Percentiles rank a stretch among this genome's conserved stretches.
These are phyloP conservation scores for Eutrigla gurnardus DNA, from an alignment of 2,797 vertebrate genomes.

Conservation along the genomic window DNA sequence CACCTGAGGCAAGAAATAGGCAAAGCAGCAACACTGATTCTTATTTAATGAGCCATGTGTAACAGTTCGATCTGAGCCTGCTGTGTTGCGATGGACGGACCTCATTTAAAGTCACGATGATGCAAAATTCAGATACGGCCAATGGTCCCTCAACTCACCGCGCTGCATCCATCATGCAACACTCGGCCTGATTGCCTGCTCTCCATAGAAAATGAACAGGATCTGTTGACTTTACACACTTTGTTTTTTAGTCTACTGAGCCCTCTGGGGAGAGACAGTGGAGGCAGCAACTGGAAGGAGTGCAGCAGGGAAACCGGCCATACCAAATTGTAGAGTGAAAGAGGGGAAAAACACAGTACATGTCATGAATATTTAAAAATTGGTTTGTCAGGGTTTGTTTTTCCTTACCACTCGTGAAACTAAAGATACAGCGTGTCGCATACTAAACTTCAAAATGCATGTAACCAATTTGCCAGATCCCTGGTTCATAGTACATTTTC, in stretches of 20 bases:
- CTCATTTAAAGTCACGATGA: no score
- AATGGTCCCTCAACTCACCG: background rate
- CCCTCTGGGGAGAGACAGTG: conserved; percentile 2
- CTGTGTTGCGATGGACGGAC: no score
- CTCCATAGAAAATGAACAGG: background rate
- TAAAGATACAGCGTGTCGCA: conserved; percentile 10
- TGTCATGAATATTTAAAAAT: conserved; percentile 32
- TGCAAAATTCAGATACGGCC: background rate
- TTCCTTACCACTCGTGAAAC: conserved; percentile 7
- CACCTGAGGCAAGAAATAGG: background rate
- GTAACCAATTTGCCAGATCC: conserved; percentile 43
- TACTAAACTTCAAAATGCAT: conserved; percentile 43
- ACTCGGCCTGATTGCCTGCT: background rate
- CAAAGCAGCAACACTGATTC: background rate
- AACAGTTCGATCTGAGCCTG: background rate
- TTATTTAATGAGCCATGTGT: background rate
- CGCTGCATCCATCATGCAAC: background rate
- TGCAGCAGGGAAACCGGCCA: conserved; percentile 1
- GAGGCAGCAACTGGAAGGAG: background rate
- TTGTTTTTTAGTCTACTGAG: background rate
- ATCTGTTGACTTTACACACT: background rate
- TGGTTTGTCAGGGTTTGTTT: conserved; percentile 12
- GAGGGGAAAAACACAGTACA: background rate
- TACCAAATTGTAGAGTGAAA: background rate
- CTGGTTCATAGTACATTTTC: conserved; percentile 57